Conservation (phyloP, 2,888 invertebrate genomes). For the Thymelicus lineola region DNA sequence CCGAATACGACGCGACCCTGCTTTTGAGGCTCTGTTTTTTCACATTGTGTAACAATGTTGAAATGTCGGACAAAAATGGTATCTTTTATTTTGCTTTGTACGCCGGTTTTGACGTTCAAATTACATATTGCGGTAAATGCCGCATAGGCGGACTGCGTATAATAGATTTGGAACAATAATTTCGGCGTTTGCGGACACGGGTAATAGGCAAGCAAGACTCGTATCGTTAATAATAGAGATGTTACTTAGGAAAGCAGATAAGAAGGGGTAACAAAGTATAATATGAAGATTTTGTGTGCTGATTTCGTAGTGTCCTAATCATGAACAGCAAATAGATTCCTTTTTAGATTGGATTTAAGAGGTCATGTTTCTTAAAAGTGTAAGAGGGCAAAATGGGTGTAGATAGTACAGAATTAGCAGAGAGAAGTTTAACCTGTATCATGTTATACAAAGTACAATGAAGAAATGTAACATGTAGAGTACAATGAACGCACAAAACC, state of each 20-base stretch:
- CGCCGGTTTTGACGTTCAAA: slow-evolving; percentile 31
- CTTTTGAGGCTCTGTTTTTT: slow-evolving; percentile 27
- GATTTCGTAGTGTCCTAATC: too few species aligned
- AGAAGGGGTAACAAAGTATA: too few species aligned
- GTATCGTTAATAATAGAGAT: too few species aligned
- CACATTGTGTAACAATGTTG: slow-evolving; percentile 30
- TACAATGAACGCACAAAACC: slow-evolving; percentile 17
- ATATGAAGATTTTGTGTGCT: too few species aligned
- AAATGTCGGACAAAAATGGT: slow-evolving; percentile 33
- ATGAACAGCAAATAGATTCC: too few species aligned
- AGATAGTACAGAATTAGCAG: background rate
- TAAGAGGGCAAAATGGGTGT: too few species aligned
- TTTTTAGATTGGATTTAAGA: too few species aligned
- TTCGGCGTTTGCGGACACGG: background rate
- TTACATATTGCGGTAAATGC: slow-evolving; percentile 33
- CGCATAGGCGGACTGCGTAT: slow-evolving; percentile 24
- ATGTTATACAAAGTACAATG: slow-evolving; percentile 29
- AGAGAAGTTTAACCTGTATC: background rate
- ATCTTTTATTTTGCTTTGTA: slow-evolving; percentile 35
- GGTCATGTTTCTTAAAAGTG: too few species aligned
- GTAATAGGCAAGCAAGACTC: slow-evolving; percentile 3
- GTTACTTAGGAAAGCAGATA: too few species aligned
- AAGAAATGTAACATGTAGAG: background rate
- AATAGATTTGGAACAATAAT: slow-evolving; percentile 8
- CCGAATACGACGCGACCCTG: slow-evolving; percentile 31